Evolutionary conservation across 2,888 invertebrate genomes (phyloP), one percentile per base, ranked within the genome.

Genomic region (Abscondita cerata): DNA sequence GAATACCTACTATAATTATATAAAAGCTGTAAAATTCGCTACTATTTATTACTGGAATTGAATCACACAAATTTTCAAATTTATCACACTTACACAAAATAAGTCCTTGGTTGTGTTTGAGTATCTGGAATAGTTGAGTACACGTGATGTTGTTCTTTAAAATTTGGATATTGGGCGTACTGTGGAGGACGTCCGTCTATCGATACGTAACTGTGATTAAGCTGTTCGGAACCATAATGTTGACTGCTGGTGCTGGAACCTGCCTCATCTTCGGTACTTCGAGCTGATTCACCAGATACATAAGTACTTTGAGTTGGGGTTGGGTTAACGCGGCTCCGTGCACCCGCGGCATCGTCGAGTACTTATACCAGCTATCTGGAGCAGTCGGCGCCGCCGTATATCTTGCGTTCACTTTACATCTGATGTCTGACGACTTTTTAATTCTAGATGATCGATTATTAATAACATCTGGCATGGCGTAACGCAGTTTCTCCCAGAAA

Each of bases 401-500:
- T 79, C 85, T 78, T 77, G 83, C 71, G 81, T 81, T 71, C 78
- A 84, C 84, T 82, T 86, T 83, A 82, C 86, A 76, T 81, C 86
- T 77, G 81, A 86, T 81, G 81, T 85, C 81, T 79, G 81, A 68
- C 77, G 83, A 75, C 60, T 79, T 85, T 76, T 86, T 85, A 69
- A 82, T 81, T 71, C 83, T 83, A 80, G 56, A 81, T 64, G 85
- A 84, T 63, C 84, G 80, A 67, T 83, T 84, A 77, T 83, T 82
- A 77, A 83, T 84, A 2, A 90, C 88, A 78, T 95, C 95, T 62
- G 92, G 89, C 83, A 93, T 86, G 60, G 90, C 86, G 76, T 85
- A 87, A 66, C 89, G 85, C 65, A 95, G 84, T 78, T 91, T 91
- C 73, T 92, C 91, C 94, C 94, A 95, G 81, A 95, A 95, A 67